Percentiles rank a stretch among this genome's conserved stretches.
phyloP scores from a whole-genome alignment of 2,888 invertebrate genomes.

The Meganola albula region DNA sequence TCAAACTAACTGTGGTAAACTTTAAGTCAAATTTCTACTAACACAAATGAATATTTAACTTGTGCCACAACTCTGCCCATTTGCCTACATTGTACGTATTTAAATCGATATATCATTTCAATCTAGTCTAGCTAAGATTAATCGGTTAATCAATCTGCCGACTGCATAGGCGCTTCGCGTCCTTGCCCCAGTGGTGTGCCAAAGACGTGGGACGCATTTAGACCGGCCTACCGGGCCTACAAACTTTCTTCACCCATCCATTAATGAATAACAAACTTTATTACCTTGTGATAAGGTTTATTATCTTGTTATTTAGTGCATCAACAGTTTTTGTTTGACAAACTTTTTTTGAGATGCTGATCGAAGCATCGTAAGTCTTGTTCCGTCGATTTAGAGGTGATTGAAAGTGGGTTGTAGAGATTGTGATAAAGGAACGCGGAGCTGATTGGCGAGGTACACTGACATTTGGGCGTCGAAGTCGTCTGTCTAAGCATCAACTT shows the following conservation, averaged over 20 bases:
- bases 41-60: no score
- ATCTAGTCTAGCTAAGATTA: conserved; percentile 52
- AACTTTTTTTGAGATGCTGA: conserved; percentile 34
- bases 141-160: conserved; percentile 69
- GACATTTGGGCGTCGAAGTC: conserved; percentile 59
- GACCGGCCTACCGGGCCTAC: conserved; percentile 58
- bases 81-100: no score
- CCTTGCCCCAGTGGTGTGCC: conserved; percentile 73
- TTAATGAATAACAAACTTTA: conserved; percentile 52
- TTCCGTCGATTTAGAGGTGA: conserved; percentile 28
- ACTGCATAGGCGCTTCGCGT: conserved; percentile 65
- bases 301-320: no score
- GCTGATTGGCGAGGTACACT: conserved; percentile 46
- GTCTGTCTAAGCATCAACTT: conserved; percentile 40
- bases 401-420: conserved; percentile 18
- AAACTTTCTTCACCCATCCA: conserved; percentile 51
- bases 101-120: conserved; percentile 25
- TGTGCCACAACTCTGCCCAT: no score
- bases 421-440: conserved; percentile 50
- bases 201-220: conserved; percentile 64
- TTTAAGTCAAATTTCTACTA: no score
- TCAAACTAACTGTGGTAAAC: no score
- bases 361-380: conserved; percentile 44
- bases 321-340: conserved; percentile 39
- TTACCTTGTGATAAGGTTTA: conserved; percentile 33